Conservation (phyloP, 2,113 vertebrate genomes). For the Cebidichthys violaceus region DNA sequence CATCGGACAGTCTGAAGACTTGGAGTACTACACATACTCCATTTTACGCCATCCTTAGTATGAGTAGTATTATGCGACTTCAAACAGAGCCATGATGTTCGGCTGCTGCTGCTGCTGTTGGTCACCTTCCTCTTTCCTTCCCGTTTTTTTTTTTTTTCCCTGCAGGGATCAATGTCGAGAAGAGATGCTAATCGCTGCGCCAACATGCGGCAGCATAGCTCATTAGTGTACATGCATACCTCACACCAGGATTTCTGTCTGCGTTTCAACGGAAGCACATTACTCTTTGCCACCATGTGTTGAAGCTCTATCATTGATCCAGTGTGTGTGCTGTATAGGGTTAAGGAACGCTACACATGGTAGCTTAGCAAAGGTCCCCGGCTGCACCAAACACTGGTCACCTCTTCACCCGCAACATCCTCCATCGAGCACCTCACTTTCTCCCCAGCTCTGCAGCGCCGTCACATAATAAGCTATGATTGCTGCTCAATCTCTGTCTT, state of each 20-base stretch:
- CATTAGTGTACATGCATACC: conserved; percentile 77
- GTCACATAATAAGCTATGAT: conserved; percentile 75
- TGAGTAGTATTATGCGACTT: not conserved
- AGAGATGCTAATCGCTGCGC: conserved; percentile 73
- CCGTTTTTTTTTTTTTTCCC: conserved; percentile 50
- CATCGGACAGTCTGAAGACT: not conserved
- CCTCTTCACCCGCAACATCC: not conserved
- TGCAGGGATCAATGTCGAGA: conserved; percentile 72
- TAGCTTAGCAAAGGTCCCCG: conserved; percentile 39
- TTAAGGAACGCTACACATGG: conserved; percentile 20
- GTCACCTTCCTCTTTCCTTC: conserved; percentile 53
- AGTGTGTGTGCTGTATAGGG: conserved; percentile 30
- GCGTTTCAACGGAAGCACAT: conserved; percentile 66
- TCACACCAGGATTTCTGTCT: conserved; percentile 72
- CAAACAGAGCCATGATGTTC: conserved; percentile 17
- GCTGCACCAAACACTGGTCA: conserved; percentile 23
- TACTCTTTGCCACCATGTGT: conserved; percentile 72
- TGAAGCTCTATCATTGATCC: conserved; percentile 72
- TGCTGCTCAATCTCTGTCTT: conserved; percentile 75
- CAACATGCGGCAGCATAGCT: conserved; percentile 75
- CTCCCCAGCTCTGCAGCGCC: conserved; percentile 46
- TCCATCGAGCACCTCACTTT: conserved; percentile 25
- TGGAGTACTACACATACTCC: not conserved
- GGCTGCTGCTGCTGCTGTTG: conserved; percentile 40
- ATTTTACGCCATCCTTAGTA: not conserved